A percentile compares a stretch with the other conserved stretches of the same genome.
Evolutionary conservation across 2,888 invertebrate genomes (phyloP).

Genomic region (Nematopogon swammerdamellus): DNA sequence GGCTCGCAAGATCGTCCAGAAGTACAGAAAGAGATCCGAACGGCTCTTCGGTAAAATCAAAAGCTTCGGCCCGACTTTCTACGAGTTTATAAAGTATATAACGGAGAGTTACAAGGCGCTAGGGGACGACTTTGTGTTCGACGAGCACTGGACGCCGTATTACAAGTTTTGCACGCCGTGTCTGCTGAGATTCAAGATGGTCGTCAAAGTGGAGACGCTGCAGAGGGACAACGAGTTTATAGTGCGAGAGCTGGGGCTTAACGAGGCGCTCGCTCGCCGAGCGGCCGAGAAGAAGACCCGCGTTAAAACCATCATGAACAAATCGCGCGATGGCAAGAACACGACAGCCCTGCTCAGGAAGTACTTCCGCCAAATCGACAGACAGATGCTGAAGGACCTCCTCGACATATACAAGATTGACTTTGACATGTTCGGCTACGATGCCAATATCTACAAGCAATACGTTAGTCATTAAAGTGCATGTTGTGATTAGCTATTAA

Average conservation of each 20-base stretch:
- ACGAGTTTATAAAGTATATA: conserved; percentile 68
- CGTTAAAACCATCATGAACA: conserved; percentile 51
- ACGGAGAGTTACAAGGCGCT: conserved; percentile 56
- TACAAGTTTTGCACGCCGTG: conserved; percentile 65
- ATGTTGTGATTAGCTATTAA: conserved; percentile 4
- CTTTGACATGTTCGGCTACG: conserved; percentile 68
- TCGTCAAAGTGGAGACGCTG: conserved; percentile 63
- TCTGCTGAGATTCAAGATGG: conserved; percentile 61
- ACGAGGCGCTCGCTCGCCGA: conserved; percentile 46
- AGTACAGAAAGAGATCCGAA: conserved; percentile 46
- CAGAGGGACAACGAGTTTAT: conserved; percentile 58
- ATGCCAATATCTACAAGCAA: conserved; percentile 51
- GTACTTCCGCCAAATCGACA: conserved; percentile 57
- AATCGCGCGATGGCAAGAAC: conserved; percentile 48
- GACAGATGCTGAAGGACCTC: conserved; percentile 52
- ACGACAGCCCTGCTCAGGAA: conserved; percentile 38
- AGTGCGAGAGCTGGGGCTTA: conserved; percentile 56
- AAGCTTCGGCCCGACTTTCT: conserved; percentile 60
- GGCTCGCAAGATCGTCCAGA: conserved; percentile 61
- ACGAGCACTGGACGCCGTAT: conserved; percentile 66
- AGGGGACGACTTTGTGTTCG: conserved; percentile 36
- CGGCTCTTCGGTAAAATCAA: conserved; percentile 30
- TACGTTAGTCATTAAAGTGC: conserved; percentile 41
- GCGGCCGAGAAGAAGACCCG: conserved; percentile 44
- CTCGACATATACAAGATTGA: conserved; percentile 63